Base-by-base conservation (phyloP, 2,888 invertebrate species). In the Automeris io region DNA sequence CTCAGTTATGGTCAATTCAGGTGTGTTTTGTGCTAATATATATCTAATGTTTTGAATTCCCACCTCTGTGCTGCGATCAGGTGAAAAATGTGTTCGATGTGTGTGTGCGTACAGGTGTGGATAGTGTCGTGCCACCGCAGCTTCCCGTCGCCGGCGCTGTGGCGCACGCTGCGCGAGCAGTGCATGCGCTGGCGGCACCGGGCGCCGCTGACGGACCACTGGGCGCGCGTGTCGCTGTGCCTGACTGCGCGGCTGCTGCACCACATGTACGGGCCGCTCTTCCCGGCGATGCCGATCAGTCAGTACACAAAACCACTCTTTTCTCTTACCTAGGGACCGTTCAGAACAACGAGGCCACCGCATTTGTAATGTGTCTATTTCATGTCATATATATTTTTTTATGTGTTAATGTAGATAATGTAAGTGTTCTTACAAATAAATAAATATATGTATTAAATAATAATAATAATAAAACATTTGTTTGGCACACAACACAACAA, bases 181-280 rank as follows among this genome's bases (percentile, higher is more conserved):
- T 97, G 97, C 74, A 90, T 93, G 59, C 92, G 94, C 61, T 98
- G 98, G 98, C 90, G 98, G 7, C 98, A 99, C 86, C 92, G 98
- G 43, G 91, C 95, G 43, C 95, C 97, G 22, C 89, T 99, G 5
- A 91, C 98, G 18, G 95, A 95, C 70, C 98, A 98, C 66, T 98
- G 98, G 98, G 95, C 96, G 78, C 91, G 96, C 46, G 95, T 97
- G 21, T 97, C 96, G 73, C 88, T 97, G 34, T 94, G 95, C 1
- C 88, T 98, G 41, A 97, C 97, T 0, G 93, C 95, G 1, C 88
- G 93, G 29, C 88, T 98, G 35, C 83, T 98, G 12, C 88, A 90
- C 46, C 94, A 96, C 64, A 95, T 97, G 91, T 97, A 97, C 79
- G 97, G 97, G 0, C 91, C 95, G 5, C 85, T 89, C 41, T 95